phyloP scores from a whole-genome alignment of 2,888 invertebrate genomes.

The Campoplex nolae region DNA sequence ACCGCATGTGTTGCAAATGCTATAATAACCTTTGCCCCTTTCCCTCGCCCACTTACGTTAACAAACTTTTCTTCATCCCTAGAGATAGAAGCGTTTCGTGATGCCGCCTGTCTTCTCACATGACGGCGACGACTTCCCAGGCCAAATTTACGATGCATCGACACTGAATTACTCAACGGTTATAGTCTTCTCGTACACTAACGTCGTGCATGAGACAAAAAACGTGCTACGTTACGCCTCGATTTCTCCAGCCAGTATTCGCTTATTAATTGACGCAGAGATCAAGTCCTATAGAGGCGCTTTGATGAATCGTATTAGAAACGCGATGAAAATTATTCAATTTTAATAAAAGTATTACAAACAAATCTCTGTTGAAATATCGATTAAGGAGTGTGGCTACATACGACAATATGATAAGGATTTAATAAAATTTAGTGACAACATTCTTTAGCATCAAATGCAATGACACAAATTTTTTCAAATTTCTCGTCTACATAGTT shows the following conservation, averaged over 20 bases:
- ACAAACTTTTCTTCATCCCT: neutral
- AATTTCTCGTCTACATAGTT: too few relatives aligned
- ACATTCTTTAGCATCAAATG: too few relatives aligned
- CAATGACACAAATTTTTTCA: too few relatives aligned
- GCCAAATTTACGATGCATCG: neutral
- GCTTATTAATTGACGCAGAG: slow-evolving; percentile 56
- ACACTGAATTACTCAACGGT: neutral
- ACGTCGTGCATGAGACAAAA: neutral
- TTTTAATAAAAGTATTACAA: neutral
- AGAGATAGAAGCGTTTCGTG: neutral
- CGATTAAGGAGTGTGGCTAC: too few relatives aligned
- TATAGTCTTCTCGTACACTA: neutral
- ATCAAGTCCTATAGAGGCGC: slow-evolving; percentile 13
- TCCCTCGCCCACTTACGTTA: neutral
- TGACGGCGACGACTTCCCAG: neutral
- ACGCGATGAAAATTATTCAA: neutral
- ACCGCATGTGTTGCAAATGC: slow-evolving; percentile 42
- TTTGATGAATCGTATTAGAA: slow-evolving; percentile 24
- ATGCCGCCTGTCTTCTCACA: neutral
- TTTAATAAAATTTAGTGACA: too few relatives aligned
- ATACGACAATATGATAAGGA: too few relatives aligned
- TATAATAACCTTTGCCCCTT: slow-evolving; percentile 28
- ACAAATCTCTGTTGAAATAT: neutral
- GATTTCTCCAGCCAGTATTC: slow-evolving; percentile 11
- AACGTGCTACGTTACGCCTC: slow-evolving; percentile 38